A percentile compares a stretch with the other conserved stretches of the same genome.
phyloP scores from a whole-genome alignment of 2,888 invertebrate species.

The Pyralis farinalis region DNA sequence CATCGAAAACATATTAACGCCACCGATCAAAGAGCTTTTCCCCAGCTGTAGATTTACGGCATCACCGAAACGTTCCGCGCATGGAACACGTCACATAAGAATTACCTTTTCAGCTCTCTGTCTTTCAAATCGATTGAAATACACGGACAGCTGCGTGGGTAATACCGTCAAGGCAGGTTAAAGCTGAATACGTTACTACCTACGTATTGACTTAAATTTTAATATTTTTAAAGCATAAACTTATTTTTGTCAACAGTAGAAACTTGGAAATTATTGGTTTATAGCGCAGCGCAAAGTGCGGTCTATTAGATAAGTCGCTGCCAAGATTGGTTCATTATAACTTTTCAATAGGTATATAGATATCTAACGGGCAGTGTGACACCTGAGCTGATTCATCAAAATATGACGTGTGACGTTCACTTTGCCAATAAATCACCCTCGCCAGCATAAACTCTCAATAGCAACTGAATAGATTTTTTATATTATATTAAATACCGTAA shows the following conservation, averaged over 20 bases:
- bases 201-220: too few species aligned
- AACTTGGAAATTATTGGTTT: too few species aligned
- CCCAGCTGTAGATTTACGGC: conserved; percentile 45
- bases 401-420: conserved; percentile 29
- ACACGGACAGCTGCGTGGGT: neutral
- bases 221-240: too few species aligned
- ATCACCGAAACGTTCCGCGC: conserved; percentile 31
- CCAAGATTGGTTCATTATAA: conserved; percentile 49
- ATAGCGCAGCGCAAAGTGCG: conserved; percentile 22
- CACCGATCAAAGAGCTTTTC: conserved; percentile 69
- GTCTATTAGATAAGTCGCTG: conserved; percentile 40
- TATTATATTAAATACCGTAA: too few species aligned
- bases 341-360: conserved; percentile 37
- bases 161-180: too few species aligned
- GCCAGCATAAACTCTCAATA: neutral
- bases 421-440: conserved; percentile 25
- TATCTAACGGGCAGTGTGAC: conserved; percentile 35
- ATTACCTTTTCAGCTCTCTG: conserved; percentile 5
- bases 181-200: too few species aligned
- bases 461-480: too few species aligned
- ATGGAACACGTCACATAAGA: conserved; percentile 20
- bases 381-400: conserved; percentile 43
- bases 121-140: neutral
- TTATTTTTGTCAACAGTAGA: too few species aligned
- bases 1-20: conserved; percentile 70